These are phyloP conservation scores for Cosmia trapezina DNA, from an alignment of 2,888 invertebrate species.

Conservation along the genomic window DNA sequence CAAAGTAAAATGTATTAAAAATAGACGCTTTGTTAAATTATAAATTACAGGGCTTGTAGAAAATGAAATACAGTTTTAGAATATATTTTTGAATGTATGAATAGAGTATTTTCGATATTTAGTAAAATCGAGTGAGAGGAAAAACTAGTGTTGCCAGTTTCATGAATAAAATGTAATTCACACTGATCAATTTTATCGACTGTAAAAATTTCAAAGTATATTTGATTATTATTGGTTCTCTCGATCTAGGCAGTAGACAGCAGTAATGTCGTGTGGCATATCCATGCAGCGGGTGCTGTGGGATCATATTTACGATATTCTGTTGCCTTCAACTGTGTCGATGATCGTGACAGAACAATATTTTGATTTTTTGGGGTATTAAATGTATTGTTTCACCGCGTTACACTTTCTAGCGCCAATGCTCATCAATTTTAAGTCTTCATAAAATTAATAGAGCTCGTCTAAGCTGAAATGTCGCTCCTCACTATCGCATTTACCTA, in stretches of 20 bases:
- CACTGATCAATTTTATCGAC: not conserved
- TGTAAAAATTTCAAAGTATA: not conserved
- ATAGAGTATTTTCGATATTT: slow-evolving; percentile 48
- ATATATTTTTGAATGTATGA: slow-evolving; percentile 56
- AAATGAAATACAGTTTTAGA: slow-evolving; percentile 41
- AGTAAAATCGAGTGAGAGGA: slow-evolving; percentile 13
- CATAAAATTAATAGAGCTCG: slow-evolving; percentile 29
- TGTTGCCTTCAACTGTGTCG: not conserved
- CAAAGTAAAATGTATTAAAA: slow-evolving; percentile 36
- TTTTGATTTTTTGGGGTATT: not conserved
- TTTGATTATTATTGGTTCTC: not conserved
- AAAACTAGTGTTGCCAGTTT: slow-evolving; percentile 12
- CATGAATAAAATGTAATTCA: slow-evolving; percentile 48
- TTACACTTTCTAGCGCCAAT: not conserved
- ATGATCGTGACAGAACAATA: not conserved
- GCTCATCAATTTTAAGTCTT: slow-evolving; percentile 15
- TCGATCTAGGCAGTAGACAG: not conserved
- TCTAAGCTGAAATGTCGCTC: no score
- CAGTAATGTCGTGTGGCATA: not conserved
- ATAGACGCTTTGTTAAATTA: slow-evolving; percentile 61
- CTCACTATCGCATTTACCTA: no score
- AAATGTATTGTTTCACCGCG: not conserved
- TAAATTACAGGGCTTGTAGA: slow-evolving; percentile 65
- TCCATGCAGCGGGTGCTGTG: no score
- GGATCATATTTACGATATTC: not conserved